These are phyloP conservation scores for Chalcosyrphus nemorum DNA, from an alignment of 2,888 invertebrate genomes.

Conservation along the genomic window DNA sequence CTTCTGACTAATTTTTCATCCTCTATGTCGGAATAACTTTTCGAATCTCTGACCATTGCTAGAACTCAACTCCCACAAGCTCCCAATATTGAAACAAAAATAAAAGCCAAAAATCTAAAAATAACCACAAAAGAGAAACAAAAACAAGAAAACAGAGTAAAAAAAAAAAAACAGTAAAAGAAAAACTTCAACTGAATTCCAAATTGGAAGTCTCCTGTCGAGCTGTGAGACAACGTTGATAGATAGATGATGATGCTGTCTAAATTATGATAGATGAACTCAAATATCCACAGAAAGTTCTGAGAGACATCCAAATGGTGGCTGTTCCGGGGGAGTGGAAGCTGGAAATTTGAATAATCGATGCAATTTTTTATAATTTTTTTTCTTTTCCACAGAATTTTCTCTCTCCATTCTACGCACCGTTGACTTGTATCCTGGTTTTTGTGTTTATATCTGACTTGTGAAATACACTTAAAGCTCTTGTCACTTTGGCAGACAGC, in stretches of 20 bases:
- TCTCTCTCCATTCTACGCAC: background rate
- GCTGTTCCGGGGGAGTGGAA: background rate
- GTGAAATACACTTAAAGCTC: conserved; percentile 2
- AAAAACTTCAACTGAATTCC: conserved; percentile 16
- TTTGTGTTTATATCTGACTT: conserved; percentile 6
- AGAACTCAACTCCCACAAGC: background rate
- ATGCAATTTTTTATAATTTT: conserved; percentile 39
- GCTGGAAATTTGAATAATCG: conserved; percentile 55
- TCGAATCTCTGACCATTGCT: background rate
- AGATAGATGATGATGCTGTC: conserved; percentile 58
- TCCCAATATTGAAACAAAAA: background rate
- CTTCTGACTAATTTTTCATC: background rate
- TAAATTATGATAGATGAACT: conserved; percentile 63
- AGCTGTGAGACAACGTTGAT: conserved; percentile 13
- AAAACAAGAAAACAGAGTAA: background rate
- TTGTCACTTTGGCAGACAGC: background rate
- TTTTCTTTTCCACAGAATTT: conserved; percentile 1
- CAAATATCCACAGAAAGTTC: conserved; percentile 1
- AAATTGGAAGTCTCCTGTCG: conserved; percentile 36
- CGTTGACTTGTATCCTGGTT: background rate
- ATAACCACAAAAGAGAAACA: background rate
- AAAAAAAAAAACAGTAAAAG: background rate
- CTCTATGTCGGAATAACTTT: background rate
- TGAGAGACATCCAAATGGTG: background rate
- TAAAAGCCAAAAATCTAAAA: background rate